Evolutionary conservation across 2,888 invertebrate species (phyloP).

Genomic region (Anthrax anthrax): DNA sequence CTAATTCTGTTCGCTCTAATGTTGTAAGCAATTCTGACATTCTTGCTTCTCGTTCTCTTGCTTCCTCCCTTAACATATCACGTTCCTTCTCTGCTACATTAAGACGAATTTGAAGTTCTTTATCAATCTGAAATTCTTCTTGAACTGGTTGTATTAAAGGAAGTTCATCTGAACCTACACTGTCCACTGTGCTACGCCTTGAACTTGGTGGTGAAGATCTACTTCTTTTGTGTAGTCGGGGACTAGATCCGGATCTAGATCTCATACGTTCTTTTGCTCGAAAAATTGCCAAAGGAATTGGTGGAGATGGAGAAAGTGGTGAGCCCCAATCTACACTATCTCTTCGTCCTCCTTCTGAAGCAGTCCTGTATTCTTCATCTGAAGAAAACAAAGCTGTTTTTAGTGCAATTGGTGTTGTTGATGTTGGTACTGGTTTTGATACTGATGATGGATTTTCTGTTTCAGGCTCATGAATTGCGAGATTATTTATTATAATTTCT

Average conservation of each 20-base stretch:
- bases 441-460: slow-evolving; percentile 8
- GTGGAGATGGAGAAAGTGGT: slow-evolving; percentile 50
- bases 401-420: slow-evolving; percentile 44
- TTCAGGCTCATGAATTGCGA: slow-evolving; percentile 6
- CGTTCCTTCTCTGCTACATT: slow-evolving; percentile 59
- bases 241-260: slow-evolving; percentile 36
- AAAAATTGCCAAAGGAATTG: slow-evolving; percentile 44
- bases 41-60: slow-evolving; percentile 53
- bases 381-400: slow-evolving; percentile 64
- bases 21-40: slow-evolving; percentile 62
- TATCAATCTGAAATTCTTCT: slow-evolving; percentile 31
- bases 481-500: slow-evolving; percentile 15
- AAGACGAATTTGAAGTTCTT: slow-evolving; percentile 54
- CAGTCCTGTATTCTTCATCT: slow-evolving; percentile 75
- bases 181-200: slow-evolving; percentile 47
- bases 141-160: slow-evolving; percentile 25
- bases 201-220: slow-evolving; percentile 46
- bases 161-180: slow-evolving; percentile 45
- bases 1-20: slow-evolving; percentile 64
- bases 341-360: slow-evolving; percentile 67
- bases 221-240: slow-evolving; percentile 44
- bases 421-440: neutral
- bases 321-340: slow-evolving; percentile 77
- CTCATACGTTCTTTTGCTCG: slow-evolving; percentile 48
- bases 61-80: slow-evolving; percentile 55